Evolutionary conservation across 2,113 vertebrate species (phyloP).

Genomic region (Thamnaconus septentrionalis): DNA sequence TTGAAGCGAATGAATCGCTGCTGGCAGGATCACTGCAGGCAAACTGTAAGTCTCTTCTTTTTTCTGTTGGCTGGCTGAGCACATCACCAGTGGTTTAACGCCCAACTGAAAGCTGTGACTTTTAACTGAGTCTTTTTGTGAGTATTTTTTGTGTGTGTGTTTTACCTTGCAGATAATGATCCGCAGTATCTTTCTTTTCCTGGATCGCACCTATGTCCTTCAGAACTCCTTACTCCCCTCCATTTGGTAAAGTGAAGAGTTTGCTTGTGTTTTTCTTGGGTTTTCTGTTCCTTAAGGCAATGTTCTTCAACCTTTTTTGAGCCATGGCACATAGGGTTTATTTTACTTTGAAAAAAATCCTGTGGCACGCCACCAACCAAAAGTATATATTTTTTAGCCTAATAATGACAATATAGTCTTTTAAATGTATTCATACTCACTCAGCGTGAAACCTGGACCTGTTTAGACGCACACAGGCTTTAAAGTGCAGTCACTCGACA

Average conservation of each 20-base stretch:
- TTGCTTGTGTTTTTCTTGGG: too few relatives aligned
- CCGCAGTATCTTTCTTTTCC: slow-evolving; percentile 98
- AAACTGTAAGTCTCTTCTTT: slow-evolving; percentile 83
- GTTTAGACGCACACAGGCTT: too few relatives aligned
- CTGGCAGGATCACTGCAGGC: slow-evolving; percentile 99
- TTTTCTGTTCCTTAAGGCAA: neutral
- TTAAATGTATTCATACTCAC: too few relatives aligned
- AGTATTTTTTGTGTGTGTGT: neutral
- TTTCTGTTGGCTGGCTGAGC: neutral
- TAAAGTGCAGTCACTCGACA: too few relatives aligned
- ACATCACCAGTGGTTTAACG: too few relatives aligned
- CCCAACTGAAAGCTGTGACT: neutral
- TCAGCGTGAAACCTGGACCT: too few relatives aligned
- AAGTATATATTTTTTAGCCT: too few relatives aligned
- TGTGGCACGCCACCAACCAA: too few relatives aligned
- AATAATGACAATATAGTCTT: too few relatives aligned
- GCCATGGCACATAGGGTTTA: too few relatives aligned
- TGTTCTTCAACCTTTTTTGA: neutral
- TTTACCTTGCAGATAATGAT: slow-evolving; percentile 90
- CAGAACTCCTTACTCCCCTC: slow-evolving; percentile 98
- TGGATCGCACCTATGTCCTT: slow-evolving; percentile 98
- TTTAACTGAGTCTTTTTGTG: neutral
- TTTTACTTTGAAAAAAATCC: too few relatives aligned
- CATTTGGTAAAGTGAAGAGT: slow-evolving; percentile 85
- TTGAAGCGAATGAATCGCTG: slow-evolving; percentile 98